phyloP scores from a whole-genome alignment of 2,888 invertebrate genomes.

The Augiades crinisus region DNA sequence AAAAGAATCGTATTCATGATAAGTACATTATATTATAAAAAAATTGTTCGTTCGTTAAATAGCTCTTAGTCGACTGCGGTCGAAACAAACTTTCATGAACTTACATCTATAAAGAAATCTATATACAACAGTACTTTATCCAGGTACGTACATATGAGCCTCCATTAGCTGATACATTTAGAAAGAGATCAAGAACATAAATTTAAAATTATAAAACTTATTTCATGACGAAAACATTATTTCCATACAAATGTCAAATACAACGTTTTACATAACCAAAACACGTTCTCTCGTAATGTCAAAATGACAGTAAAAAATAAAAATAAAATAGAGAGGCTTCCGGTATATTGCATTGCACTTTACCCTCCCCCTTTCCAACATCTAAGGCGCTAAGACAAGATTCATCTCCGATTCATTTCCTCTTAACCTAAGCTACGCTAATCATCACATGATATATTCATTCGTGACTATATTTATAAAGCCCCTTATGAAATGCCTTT shows the following conservation, averaged over 20 bases:
- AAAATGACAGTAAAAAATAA: background rate
- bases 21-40: conserved; percentile 67
- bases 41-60: conserved; percentile 47
- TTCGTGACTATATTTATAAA: conserved; percentile 51
- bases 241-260: background rate
- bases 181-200: conserved; percentile 49
- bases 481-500: conserved; percentile 51
- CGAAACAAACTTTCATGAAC: conserved; percentile 62
- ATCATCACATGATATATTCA: conserved; percentile 58
- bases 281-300: background rate
- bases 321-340: too few relatives aligned
- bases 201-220: conserved; percentile 5
- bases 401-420: conserved; percentile 11
- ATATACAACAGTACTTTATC: conserved; percentile 64
- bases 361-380: conserved; percentile 24
- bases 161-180: conserved; percentile 21
- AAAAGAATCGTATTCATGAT: conserved; percentile 32
- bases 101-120: conserved; percentile 47
- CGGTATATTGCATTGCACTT: conserved; percentile 32
- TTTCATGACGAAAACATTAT: background rate
- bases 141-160: conserved; percentile 52
- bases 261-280: conserved; percentile 10
- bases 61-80: conserved; percentile 77
- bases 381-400: conserved; percentile 11
- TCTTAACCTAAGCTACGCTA: conserved; percentile 47